Percentiles rank a stretch among this genome's conserved stretches.
Evolutionary conservation across 2,113 vertebrate genomes (phyloP).

Genomic region (Mungos mungo): DNA sequence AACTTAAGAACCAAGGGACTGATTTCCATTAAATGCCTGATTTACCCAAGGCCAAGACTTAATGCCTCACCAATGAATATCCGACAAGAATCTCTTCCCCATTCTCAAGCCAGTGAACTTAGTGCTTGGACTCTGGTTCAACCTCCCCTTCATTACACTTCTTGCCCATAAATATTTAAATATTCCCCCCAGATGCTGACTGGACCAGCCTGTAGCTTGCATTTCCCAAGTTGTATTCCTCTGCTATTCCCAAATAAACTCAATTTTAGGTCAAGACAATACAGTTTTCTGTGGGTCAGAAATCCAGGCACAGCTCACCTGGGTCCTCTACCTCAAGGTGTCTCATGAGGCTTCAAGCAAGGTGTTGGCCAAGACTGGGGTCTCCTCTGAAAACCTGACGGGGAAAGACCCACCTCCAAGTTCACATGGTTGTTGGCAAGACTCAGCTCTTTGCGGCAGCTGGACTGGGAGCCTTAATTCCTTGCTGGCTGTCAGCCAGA

Average conservation of each 20-base stretch:
- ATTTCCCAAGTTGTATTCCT: background rate
- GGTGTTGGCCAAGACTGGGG: background rate
- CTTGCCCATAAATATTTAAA: background rate
- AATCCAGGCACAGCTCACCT: background rate
- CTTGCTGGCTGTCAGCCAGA: background rate
- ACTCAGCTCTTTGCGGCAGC: background rate
- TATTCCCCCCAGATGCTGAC: background rate
- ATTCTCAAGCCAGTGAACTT: background rate
- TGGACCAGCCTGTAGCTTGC: background rate
- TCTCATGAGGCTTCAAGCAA: background rate
- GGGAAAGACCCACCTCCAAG: background rate
- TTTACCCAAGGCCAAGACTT: background rate
- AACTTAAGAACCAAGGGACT: background rate
- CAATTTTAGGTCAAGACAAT: background rate
- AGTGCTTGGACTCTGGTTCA: background rate
- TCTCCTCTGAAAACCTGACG: background rate
- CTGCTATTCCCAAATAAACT: background rate
- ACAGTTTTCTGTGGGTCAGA: background rate
- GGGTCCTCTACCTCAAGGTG: background rate
- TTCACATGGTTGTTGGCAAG: background rate
- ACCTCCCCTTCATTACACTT: background rate
- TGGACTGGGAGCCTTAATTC: background rate
- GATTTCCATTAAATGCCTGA: background rate
- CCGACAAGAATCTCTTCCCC: background rate
- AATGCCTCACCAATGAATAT: background rate